Evolutionary conservation across 2,113 vertebrate genomes (phyloP), one percentile per base, ranked within the genome.

Genomic region (Pionites leucogaster): DNA sequence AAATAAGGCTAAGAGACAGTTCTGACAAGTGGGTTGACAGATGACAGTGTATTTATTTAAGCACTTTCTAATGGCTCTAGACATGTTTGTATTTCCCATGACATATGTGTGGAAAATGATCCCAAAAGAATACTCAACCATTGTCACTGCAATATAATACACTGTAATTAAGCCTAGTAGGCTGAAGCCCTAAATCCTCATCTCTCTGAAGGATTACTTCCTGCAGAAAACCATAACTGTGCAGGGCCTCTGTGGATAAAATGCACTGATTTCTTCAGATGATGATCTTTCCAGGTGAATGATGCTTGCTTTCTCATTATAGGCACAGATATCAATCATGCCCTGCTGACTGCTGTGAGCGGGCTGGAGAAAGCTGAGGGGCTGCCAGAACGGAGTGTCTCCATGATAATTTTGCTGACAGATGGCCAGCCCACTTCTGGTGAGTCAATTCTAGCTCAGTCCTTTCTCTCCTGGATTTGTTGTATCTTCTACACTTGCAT

Each of bases 361-460:
- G 52, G 97, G 82, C 96, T 99, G 94, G 97, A 98, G 1, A 85
- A 13, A 33, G 95, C 94, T 5, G 57, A 99, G 52, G 60, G 83
- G 55, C 64, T 98, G 68, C 97, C 97, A 2, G 47, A 96, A 2
- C 91, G 82, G 17, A 98, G 98, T 2, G 89, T 98, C 10, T 98
- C 99, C 37, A 98, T 99, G 93, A 97, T 99, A 20, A 98, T 99
- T 93, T 95, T 99, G 83, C 98, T 99, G 96, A 99, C 99, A 2
- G 99, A 99, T 6, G 99, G 99, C 60, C 98, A 99, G 80, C 99
- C 99, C 81, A 99, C 98, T 4, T 13, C 82, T 89, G 99, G 99
- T 99, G 93, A 93, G 90, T 71, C n/a, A 70, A 86, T 23, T 17
- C n/a, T 12, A 9, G 5, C 53, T 31, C 37, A n/a, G 27, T 5